Evolutionary conservation across 2,888 invertebrate species (phyloP).

Genomic region (Xestia sexstrigata): DNA sequence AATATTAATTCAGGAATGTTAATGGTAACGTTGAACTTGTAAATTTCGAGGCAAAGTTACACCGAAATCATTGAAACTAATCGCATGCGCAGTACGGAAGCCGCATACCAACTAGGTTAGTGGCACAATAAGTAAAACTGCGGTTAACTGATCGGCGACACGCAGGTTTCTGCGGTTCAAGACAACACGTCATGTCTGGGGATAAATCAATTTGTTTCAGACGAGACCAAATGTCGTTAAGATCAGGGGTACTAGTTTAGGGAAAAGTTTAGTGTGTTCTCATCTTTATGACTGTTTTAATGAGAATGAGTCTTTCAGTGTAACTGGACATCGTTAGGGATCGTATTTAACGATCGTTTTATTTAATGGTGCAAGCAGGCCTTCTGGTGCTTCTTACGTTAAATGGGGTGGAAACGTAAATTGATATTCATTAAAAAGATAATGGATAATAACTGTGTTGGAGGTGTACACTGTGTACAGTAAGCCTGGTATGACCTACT

Average conservation of each 20-base stretch:
- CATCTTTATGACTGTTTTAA: constrained; percentile 25
- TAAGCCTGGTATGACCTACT: background rate
- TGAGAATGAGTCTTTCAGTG: constrained; percentile 13
- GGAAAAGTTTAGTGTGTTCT: constrained; percentile 20
- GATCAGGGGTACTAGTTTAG: background rate
- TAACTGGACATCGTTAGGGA: constrained; percentile 28
- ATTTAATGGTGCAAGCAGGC: constrained; percentile 20
- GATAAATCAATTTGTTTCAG: constrained; percentile 47
- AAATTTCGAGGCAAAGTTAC: constrained; percentile 38
- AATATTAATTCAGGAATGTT: constrained; percentile 39
- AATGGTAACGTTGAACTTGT: constrained; percentile 65
- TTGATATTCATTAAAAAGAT: constrained; percentile 2
- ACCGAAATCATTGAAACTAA: constrained; percentile 54
- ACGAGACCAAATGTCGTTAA: constrained; percentile 29
- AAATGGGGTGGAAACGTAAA: background rate
- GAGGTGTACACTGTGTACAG: background rate
- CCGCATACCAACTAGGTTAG: constrained; percentile 67
- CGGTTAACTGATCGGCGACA: constrained; percentile 58
- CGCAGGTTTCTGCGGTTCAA: constrained; percentile 57
- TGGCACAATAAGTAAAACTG: constrained; percentile 58
- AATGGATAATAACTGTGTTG: background rate
- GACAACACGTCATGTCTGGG: constrained; percentile 19
- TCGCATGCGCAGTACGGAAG: constrained; percentile 66
- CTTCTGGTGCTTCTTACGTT: background rate
- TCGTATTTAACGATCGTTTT: constrained; percentile 21